Conservation (phyloP, 2,888 invertebrate genomes). For the Acleris cristana region DNA sequence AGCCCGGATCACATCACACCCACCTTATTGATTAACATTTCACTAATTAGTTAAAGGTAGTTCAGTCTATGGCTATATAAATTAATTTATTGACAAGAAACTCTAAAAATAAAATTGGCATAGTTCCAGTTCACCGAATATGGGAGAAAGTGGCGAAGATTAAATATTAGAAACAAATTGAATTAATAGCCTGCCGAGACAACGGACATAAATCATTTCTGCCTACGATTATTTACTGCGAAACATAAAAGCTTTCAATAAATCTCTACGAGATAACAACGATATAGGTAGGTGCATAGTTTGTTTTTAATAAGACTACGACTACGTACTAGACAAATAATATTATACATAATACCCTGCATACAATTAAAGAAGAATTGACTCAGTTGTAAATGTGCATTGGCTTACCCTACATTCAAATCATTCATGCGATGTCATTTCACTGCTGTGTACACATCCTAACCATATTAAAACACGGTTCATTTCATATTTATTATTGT, state of each 20-base stretch:
- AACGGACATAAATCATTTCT: slow-evolving; percentile 58
- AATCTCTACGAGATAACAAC: background rate
- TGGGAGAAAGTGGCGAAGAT: slow-evolving; percentile 62
- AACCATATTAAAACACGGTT: slow-evolving; percentile 49
- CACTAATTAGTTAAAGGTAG: slow-evolving; percentile 1
- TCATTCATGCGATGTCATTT: slow-evolving; percentile 44
- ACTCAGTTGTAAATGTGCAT: slow-evolving; percentile 37
- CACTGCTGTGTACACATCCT: slow-evolving; percentile 39
- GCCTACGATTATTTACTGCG: slow-evolving; percentile 56
- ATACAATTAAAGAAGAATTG: slow-evolving; percentile 22
- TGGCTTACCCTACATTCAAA: slow-evolving; percentile 48
- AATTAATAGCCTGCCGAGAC: slow-evolving; percentile 58
- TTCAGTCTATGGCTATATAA: background rate
- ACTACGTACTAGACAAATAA: background rate
- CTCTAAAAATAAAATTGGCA: slow-evolving; percentile 37
- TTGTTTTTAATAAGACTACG: background rate
- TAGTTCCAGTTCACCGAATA: slow-evolving; percentile 53
- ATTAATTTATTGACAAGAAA: slow-evolving; percentile 3
- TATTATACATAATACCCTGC: background rate
- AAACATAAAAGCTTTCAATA: slow-evolving; percentile 39
- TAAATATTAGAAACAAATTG: slow-evolving; percentile 61
- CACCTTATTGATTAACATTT: slow-evolving; percentile 3
- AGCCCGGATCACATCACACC: too few species aligned
- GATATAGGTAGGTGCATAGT: background rate
- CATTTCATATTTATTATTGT: slow-evolving; percentile 64